Evolutionary conservation across 2,888 invertebrate genomes (phyloP), one percentile per base, ranked within the genome.

Genomic region (Drosophila subquinaria): DNA sequence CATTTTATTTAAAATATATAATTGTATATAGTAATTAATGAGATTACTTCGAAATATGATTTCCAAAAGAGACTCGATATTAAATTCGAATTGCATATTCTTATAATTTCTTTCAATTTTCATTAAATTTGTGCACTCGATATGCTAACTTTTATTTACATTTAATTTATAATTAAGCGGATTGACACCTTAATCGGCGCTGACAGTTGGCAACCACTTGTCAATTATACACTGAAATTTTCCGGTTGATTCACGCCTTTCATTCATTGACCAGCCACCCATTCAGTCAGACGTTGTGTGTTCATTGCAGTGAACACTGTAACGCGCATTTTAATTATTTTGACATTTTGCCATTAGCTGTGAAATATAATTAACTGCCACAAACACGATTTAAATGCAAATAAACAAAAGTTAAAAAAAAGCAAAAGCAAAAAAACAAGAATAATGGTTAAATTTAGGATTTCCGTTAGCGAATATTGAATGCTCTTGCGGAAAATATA

Each of bases 271-370:
- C 10, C 10, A 35, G 1, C 10, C 35, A n/a, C 20, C 27, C 23
- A 8, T 36, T 23, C 45, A 63, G 13, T 40, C 35, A 15, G 30
- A 30, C 38, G 17, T 11, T 30, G 36, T 38, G 27, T 30, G 27
- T 42, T 38, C 30, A 36, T 9, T 23, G 43, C 38, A 13, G 13
- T 35, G 11, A 13, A 33, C 61, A 56, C 45, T 62, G 76, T 43
- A 51, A 65, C 30, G 64, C 69, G 61, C 68, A 70, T 82, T 88
- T 88, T 88, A 86, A 88, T 86, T 86, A 88, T 86, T 88, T 86
- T 86, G 88, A 88, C 88, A 88, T 86, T 83, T 83, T 69, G 82
- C 86, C 86, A 86, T 88, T 88, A 83, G 88, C 86, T 78, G 84
- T 73, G 57, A 78, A 86, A 86, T 71, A 86, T 88, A 86, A 88